Conservation (phyloP, 2,888 invertebrate species). For the Harpalus rubripes region DNA sequence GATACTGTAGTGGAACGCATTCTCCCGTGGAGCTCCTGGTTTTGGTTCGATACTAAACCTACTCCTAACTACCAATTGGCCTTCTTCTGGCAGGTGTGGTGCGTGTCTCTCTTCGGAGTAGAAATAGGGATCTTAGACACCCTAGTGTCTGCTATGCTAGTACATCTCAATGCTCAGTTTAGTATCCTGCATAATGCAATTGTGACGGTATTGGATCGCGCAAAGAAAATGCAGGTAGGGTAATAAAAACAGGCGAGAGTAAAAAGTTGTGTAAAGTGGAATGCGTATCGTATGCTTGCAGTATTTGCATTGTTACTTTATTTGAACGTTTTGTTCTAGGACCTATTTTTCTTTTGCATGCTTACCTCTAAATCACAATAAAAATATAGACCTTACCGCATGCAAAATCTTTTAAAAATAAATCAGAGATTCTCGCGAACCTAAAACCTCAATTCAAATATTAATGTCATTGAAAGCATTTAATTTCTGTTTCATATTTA, state of each 20-base stretch:
- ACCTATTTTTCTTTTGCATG: too few species aligned
- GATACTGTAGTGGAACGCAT: slow-evolving; percentile 14
- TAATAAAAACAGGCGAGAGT: neutral
- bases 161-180: slow-evolving; percentile 60
- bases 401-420: too few species aligned
- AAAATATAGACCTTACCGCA: too few species aligned
- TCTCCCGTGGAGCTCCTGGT: slow-evolving; percentile 52
- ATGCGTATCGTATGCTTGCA: too few species aligned
- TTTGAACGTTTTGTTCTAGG: too few species aligned
- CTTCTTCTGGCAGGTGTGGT: slow-evolving; percentile 59
- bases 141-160: slow-evolving; percentile 48
- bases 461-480: too few species aligned
- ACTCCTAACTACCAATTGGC: slow-evolving; percentile 50
- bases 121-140: slow-evolving; percentile 49
- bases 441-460: too few species aligned
- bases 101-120: slow-evolving; percentile 53
- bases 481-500: too few species aligned
- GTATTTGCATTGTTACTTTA: too few species aligned
- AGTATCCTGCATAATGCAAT: slow-evolving; percentile 54
- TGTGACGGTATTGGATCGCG: slow-evolving; percentile 44
- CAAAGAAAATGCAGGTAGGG: slow-evolving; percentile 42
- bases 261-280: too few species aligned
- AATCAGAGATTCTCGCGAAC: too few species aligned
- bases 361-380: too few species aligned
- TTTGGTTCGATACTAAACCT: slow-evolving; percentile 52